Evolutionary conservation across 2,113 vertebrate genomes (phyloP), one percentile per base, ranked within the genome.

Genomic region (Corythornis cristatus): DNA sequence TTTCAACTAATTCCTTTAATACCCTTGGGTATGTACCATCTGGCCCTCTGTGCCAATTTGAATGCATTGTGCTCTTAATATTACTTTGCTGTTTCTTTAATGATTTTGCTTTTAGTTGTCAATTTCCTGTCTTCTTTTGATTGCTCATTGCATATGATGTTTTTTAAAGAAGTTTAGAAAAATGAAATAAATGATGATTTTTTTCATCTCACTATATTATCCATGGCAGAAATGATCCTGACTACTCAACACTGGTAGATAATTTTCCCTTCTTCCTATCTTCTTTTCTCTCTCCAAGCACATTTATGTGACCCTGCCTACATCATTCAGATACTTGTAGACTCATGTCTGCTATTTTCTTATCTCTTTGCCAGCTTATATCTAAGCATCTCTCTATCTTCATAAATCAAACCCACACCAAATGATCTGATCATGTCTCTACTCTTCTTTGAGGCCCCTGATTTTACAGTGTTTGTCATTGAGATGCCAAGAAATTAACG

Each of bases 1-100:
- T 96, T 93, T 65, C 80, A 90, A 86, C 95, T 97, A 97, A 97
- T 97, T 97, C 95, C 86, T 95, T 93, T 97, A 96, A 97, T 95
- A 82, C 96, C 77, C 96, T 88, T 3, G 95, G 81, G 95, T 97
- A 37, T 35, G 77, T 61, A 89, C 95, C 96, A 97, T 97, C 96
- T 97, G 96, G 91, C 74, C 92, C 72, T 94, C 85, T 94, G 76
- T 74, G 89, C 74, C 1, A 8, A 75, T 86, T 89, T 89, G 61
- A 93, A 93, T 86, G 62, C 78, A 60, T 87, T 89, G 54, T 80
- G 66, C 89, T 90, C 81, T 92, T 83, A 70, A 62, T 94, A 89
- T 93, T 93, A 91, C 85, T 94, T 93, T 72, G 65, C 50, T 78
- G 6, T 79, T 93, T 93, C 93, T 96, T 87, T 67, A 96, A 93